Evolutionary conservation across 2,113 vertebrate species (phyloP), one percentile per base, ranked within the genome.

Genomic region (Bubo scandiacus): DNA sequence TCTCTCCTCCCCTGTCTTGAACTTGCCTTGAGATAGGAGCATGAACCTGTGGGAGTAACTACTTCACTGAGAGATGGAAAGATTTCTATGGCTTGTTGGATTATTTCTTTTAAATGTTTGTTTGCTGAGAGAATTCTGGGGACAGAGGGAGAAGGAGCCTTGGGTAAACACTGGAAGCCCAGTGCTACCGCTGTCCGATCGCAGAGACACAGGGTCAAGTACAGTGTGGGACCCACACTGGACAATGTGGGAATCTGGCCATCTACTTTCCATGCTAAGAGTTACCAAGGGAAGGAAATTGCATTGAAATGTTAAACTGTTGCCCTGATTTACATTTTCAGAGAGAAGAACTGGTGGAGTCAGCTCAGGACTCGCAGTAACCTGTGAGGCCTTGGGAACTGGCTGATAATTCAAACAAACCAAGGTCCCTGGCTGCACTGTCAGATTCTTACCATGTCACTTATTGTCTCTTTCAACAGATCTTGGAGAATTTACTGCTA

Each of bases 121-220:
- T 95, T 97, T 97, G 90, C 72, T 81, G 90, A 94, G 90, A 92
- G 79, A 88, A 81, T 93, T 83, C 73, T 92, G 94, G 49, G 73
- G 92, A 81, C 88, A 63, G 74, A 62, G 54, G 52, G 47, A 90
- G 75, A 66, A 86, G 71, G 51, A 94, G 68, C 51, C 4, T 1
- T 54, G 71, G 74, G 75, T 93, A 88, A 96, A 91, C 89, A 57
- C 52, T 74, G 88, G 59, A 75, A 94, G 85, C 74, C 84, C 88
- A 74, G 70, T 0, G 0, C 73, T 91, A 23, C 88, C 1, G 8
- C 52, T 25, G 36, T 80, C 80, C 0, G 3, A 81, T 73, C 1
- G 0, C 51, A 71, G 81, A 43, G 72, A 26, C 66, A 27, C 2
- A 17, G 68, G 94, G 90, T 96, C 94, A 94, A 54, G 49, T 2